A percentile compares a stretch with the other conserved stretches of the same genome.
Evolutionary conservation across 2,113 vertebrate genomes (phyloP).

Genomic region (Tiliqua scincoides): DNA sequence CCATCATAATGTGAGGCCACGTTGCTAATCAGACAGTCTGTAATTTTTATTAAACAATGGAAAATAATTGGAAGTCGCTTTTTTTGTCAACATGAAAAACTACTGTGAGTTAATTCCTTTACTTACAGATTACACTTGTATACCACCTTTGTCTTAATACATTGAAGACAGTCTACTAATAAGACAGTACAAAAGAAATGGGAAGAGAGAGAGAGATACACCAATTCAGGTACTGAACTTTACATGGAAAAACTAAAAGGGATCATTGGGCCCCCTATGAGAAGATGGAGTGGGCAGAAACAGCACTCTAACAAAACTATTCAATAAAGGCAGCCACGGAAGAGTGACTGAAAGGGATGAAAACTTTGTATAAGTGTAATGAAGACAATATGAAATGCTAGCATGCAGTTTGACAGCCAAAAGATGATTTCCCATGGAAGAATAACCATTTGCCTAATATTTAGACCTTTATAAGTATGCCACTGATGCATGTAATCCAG

Average conservation of each 20-base stretch:
- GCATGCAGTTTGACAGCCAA: neutral
- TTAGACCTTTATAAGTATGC: neutral
- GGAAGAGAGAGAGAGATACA: neutral
- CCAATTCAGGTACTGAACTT: neutral
- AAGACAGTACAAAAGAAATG: neutral
- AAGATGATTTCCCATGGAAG: neutral
- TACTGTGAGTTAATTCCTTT: no score
- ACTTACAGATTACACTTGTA: neutral
- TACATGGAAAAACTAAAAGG: neutral
- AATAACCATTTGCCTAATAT: neutral
- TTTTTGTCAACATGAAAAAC: neutral
- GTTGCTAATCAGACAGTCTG: neutral
- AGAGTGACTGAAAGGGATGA: neutral
- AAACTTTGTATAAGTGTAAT: rapidly evolving
- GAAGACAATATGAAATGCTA: neutral
- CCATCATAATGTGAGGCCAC: neutral
- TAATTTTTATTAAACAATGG: neutral
- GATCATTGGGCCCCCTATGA: neutral
- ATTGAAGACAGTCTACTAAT: neutral
- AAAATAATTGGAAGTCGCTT: neutral
- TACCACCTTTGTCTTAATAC: neutral
- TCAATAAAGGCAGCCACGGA: neutral
- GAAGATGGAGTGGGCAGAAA: neutral
- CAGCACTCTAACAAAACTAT: neutral
- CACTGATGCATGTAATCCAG: neutral